phyloP scores from a whole-genome alignment of 2,113 vertebrate genomes.

The Axis porcinus region DNA sequence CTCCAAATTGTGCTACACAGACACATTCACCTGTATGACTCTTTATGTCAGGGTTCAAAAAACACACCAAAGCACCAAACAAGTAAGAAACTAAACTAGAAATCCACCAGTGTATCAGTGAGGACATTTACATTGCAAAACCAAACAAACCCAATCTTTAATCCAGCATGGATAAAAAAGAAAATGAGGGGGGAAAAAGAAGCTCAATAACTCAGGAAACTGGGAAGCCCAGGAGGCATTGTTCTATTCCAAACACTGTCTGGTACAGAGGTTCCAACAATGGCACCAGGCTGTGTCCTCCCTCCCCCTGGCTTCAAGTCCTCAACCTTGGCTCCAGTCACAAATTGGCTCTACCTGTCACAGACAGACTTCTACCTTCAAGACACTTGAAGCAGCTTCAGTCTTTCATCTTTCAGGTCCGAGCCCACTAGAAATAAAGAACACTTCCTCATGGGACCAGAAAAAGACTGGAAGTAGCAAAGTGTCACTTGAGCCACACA shows the following conservation, averaged over 20 bases:
- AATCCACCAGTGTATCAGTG: not conserved
- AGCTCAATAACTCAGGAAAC: not conserved
- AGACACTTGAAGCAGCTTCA: not conserved
- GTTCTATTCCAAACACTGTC: not conserved
- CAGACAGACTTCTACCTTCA: not conserved
- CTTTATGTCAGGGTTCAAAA: not conserved
- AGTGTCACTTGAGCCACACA: not conserved
- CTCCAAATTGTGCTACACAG: not conserved
- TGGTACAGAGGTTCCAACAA: not conserved
- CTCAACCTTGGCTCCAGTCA: not conserved
- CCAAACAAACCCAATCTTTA: not conserved
- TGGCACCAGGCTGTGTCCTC: too few species aligned
- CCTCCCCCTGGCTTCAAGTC: not conserved
- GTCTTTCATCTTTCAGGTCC: not conserved
- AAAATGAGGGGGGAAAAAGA: rapidly evolving
- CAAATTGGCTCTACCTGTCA: not conserved
- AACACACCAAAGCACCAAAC: not conserved
- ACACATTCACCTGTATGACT: not conserved
- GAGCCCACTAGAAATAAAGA: not conserved
- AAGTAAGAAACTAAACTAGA: not conserved
- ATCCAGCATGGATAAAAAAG: not conserved
- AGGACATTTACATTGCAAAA: not conserved
- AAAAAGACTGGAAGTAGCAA: not conserved
- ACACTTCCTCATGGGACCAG: not conserved
- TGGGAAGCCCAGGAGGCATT: not conserved